Percentiles rank a stretch among this genome's conserved stretches.
These are phyloP conservation scores for Sinhomidia bicolor DNA, from an alignment of 2,888 invertebrate species.

Conservation along the genomic window DNA sequence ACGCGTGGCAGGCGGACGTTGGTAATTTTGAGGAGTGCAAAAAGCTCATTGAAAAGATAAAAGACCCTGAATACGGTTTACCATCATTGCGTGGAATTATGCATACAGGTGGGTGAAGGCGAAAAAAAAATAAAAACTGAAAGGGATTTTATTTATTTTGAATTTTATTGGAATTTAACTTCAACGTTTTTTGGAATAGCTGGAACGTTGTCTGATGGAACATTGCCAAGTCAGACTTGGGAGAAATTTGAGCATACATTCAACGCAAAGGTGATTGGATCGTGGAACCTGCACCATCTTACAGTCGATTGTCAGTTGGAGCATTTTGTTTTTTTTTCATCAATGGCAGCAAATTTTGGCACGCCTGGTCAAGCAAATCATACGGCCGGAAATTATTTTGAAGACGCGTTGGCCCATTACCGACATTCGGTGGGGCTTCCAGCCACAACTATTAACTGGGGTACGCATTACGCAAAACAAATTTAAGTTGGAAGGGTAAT, in stretches of 20 bases:
- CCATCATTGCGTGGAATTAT: slow-evolving; percentile 55
- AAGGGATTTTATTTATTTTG: background rate
- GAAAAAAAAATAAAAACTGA: background rate
- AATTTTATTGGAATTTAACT: too few relatives aligned
- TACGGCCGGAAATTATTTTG: slow-evolving; percentile 43
- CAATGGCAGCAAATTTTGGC: slow-evolving; percentile 53
- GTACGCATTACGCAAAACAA: too few relatives aligned
- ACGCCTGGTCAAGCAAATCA: slow-evolving; percentile 65
- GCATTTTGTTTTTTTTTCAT: slow-evolving; percentile 71
- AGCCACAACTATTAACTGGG: slow-evolving; percentile 60
- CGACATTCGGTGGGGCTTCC: slow-evolving; percentile 46
- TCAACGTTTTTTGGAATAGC: too few relatives aligned
- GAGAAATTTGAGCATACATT: slow-evolving; percentile 49
- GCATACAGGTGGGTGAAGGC: background rate
- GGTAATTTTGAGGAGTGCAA: slow-evolving; percentile 50
- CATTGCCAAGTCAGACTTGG: slow-evolving; percentile 58
- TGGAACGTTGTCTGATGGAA: slow-evolving; percentile 59
- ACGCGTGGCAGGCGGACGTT: slow-evolving; percentile 40
- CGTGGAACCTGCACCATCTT: slow-evolving; percentile 69
- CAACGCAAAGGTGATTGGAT: slow-evolving; percentile 59
- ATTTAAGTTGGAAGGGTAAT: too few relatives aligned
- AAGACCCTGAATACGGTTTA: background rate
- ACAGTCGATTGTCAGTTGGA: slow-evolving; percentile 65
- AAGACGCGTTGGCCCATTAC: slow-evolving; percentile 47
- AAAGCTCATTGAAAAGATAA: slow-evolving; percentile 19